These are phyloP conservation scores for Pelmatolapia mariae DNA, from an alignment of 2,113 vertebrate species.

Conservation along the genomic window DNA sequence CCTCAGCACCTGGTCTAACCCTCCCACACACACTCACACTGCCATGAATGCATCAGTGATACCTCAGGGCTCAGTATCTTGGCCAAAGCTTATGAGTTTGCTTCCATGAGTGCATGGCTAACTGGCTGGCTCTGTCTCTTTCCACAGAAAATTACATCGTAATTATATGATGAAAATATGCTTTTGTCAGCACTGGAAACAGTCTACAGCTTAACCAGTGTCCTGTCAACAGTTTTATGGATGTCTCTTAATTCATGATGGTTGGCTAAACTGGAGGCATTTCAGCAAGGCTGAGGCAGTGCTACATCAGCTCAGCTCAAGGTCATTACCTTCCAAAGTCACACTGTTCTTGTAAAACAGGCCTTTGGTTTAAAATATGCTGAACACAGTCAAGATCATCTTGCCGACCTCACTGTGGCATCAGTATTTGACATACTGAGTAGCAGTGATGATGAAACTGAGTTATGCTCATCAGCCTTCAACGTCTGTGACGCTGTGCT, in stretches of 20 bases:
- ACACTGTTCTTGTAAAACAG: background rate
- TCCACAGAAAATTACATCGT: background rate
- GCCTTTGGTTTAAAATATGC: background rate
- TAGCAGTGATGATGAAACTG: background rate
- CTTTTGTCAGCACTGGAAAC: background rate
- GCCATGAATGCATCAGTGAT: background rate
- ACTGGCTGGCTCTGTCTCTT: background rate
- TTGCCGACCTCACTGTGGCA: background rate
- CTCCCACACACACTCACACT: background rate
- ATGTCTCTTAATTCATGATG: background rate
- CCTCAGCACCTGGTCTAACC: background rate
- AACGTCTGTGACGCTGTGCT: no score
- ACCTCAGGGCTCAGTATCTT: background rate
- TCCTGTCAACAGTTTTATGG: background rate
- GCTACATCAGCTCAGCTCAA: background rate
- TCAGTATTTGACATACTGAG: background rate
- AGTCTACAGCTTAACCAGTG: background rate
- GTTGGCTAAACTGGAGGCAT: background rate
- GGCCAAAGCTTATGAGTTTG: background rate
- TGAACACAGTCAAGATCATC: background rate
- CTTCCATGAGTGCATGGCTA: background rate
- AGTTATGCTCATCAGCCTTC: no score
- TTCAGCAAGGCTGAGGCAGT: background rate
- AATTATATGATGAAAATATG: background rate
- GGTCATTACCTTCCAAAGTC: background rate